Conservation (phyloP, 2,113 vertebrate genomes). For the Speoplatyrhinus poulsoni region DNA sequence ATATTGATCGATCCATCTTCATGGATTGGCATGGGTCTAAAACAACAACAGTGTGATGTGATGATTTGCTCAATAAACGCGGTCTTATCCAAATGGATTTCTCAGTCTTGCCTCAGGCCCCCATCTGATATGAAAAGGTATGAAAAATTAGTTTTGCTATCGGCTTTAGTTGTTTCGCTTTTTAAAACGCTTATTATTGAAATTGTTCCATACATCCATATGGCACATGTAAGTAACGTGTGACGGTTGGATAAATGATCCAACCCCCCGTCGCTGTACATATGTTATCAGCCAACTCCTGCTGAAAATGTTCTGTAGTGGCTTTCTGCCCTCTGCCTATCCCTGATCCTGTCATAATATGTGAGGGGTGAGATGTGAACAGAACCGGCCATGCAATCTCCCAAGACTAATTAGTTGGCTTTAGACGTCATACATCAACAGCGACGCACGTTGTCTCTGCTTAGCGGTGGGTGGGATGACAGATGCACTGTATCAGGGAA, state of each 20-base stretch:
- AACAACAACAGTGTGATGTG: constrained; percentile 24
- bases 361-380: constrained; percentile 24
- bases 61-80: constrained; percentile 29
- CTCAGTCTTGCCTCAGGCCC: not conserved
- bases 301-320: not conserved
- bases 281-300: not conserved
- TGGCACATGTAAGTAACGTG: not conserved
- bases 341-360: constrained; percentile 31
- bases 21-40: constrained; percentile 37
- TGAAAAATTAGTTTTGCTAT: not conserved
- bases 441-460: constrained; percentile 31
- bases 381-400: constrained; percentile 11
- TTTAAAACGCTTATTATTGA: not conserved
- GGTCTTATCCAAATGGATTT: constrained; percentile 3
- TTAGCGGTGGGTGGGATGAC: constrained; percentile 36
- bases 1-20: constrained; percentile 31
- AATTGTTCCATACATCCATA: not conserved
- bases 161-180: not conserved
- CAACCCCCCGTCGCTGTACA: not conserved
- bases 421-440: constrained; percentile 41
- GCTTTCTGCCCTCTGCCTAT: constrained; percentile 12
- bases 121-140: constrained; percentile 7
- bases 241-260: constrained; percentile 3
- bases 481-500: constrained; percentile 29
- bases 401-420: constrained; percentile 31